Percentiles rank a stretch among this genome's conserved stretches.
Evolutionary conservation across 2,888 invertebrate genomes (phyloP).

Genomic region (Mayetiola destructor): DNA sequence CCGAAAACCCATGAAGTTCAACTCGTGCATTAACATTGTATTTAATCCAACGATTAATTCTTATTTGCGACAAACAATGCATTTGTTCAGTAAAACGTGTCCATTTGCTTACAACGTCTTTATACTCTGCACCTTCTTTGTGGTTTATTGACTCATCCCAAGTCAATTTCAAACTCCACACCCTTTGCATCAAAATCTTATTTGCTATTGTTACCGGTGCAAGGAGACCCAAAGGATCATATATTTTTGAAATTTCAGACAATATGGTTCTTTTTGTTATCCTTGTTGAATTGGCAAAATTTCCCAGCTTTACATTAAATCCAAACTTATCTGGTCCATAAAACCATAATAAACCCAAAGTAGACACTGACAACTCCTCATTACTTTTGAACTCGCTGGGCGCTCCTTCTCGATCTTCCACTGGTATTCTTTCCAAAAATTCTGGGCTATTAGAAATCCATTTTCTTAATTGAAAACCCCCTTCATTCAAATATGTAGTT

Average conservation of each 20-base stretch:
- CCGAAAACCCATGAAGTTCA: constrained; percentile 17
- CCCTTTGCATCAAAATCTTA: constrained; percentile 18
- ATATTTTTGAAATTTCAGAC: constrained; percentile 17
- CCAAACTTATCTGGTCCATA: not conserved
- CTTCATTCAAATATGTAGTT: not conserved
- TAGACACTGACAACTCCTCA: not conserved
- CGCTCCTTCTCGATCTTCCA: not conserved
- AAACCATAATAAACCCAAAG: not conserved
- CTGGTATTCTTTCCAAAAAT: not conserved
- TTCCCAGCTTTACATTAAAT: not conserved
- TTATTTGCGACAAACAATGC: constrained; percentile 4
- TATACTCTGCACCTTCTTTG: constrained; percentile 14
- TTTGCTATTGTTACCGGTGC: constrained; percentile 16
- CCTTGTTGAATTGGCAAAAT: not conserved
- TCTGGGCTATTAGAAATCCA: not conserved
- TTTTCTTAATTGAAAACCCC: not conserved
- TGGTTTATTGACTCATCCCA: no score
- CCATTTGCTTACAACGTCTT: constrained; percentile 13
- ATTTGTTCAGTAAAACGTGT: constrained; percentile 13
- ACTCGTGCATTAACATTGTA: not conserved
- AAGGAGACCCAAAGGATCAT: constrained; percentile 18
- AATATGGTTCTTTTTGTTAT: constrained; percentile 16
- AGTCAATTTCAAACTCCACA: constrained; percentile 16
- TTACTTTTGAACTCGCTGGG: no score
- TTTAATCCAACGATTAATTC: constrained; percentile 14